phyloP scores from a whole-genome alignment of 1,140 invertebrate genomes.

The Glomeris maerens region DNA sequence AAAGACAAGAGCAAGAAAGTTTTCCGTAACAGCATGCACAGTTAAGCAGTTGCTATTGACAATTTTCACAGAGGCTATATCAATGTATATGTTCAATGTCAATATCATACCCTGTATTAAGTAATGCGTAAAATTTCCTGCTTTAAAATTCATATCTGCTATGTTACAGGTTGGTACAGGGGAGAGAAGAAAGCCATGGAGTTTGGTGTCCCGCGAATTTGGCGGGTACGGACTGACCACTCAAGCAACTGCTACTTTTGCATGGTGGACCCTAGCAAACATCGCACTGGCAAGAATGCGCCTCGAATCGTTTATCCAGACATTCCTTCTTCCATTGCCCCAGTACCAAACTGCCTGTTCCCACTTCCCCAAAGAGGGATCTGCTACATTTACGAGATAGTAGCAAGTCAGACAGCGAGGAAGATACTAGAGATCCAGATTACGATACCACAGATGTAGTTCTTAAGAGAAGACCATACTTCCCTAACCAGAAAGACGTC shows the following conservation, averaged over 20 bases:
- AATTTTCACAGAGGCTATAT: too few relatives aligned
- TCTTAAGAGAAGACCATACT: not conserved
- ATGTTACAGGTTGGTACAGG: constrained; percentile 18
- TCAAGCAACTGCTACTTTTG: constrained; percentile 21
- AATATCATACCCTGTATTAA: too few relatives aligned
- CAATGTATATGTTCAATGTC: too few relatives aligned
- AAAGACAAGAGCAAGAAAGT: too few relatives aligned
- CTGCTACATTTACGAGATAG: not conserved
- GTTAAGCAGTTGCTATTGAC: too few relatives aligned
- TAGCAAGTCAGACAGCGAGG: not conserved
- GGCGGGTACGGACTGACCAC: constrained; percentile 20
- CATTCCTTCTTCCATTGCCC: constrained; percentile 9
- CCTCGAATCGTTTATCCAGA: constrained; percentile 13
- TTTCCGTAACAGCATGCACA: too few relatives aligned
- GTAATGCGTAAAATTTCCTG: too few relatives aligned
- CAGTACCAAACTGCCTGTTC: not conserved
- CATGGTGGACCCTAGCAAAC: constrained; percentile 19
- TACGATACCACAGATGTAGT: too few relatives aligned
- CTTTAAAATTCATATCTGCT: constrained; percentile 8
- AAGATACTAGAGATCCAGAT: not conserved
- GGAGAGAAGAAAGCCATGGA: constrained; percentile 18
- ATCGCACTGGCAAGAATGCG: constrained; percentile 18
- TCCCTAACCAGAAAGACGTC: not conserved
- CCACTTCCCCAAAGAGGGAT: not conserved
- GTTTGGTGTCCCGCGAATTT: constrained; percentile 21